phyloP scores from a whole-genome alignment of 2,113 vertebrate species.

The Tretioscincus oriximinensis region DNA sequence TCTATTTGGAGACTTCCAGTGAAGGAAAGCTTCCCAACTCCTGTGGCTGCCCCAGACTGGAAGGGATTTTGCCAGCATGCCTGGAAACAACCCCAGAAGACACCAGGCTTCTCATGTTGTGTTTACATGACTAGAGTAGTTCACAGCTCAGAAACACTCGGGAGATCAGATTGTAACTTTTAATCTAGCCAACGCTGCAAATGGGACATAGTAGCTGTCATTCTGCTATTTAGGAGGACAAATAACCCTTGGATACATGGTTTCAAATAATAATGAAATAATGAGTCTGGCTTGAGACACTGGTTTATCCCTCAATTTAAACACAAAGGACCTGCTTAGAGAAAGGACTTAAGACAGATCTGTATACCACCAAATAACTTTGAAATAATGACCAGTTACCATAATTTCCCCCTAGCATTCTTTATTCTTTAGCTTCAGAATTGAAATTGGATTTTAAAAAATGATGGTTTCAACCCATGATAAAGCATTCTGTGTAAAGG shows the following conservation, averaged over 20 bases:
- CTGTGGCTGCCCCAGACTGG: too few species aligned
- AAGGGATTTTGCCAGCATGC: too few species aligned
- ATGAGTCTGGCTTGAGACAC: not conserved
- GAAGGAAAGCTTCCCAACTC: too few species aligned
- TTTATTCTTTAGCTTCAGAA: not conserved
- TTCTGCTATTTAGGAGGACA: not conserved
- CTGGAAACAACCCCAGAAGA: too few species aligned
- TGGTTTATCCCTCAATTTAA: not conserved
- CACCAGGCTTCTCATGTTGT: too few species aligned
- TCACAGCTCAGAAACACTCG: too few species aligned
- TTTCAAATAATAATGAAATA: not conserved
- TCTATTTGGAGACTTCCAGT: too few species aligned
- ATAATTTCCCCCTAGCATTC: not conserved
- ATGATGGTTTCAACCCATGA: not conserved
- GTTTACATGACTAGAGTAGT: too few species aligned
- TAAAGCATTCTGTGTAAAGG: not conserved
- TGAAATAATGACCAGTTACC: not conserved
- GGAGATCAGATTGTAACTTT: not conserved
- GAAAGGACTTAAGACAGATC: not conserved
- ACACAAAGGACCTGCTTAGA: not conserved
- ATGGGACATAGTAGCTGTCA: not conserved
- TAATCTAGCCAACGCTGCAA: not conserved
- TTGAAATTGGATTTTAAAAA: slow-evolving; percentile 15
- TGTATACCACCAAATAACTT: not conserved
- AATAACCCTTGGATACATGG: not conserved